Conservation (phyloP, 2,113 vertebrate genomes). For the Trichechus manatus region DNA sequence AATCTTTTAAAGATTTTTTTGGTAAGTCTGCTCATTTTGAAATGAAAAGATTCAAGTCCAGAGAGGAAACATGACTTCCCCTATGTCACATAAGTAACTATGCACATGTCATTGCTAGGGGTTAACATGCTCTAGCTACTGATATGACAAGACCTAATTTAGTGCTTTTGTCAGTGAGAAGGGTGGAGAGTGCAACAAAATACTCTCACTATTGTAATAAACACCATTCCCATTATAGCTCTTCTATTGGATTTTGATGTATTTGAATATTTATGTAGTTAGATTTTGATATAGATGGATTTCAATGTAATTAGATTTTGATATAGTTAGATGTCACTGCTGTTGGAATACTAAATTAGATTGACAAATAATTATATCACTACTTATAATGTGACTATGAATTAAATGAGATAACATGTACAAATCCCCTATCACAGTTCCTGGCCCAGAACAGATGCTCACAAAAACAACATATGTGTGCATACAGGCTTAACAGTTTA, state of each 20-base stretch:
- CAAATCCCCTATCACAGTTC: background rate
- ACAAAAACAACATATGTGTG: background rate
- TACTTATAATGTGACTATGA: background rate
- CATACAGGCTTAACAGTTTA: background rate
- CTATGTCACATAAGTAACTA: background rate
- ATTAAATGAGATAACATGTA: constrained; percentile 14
- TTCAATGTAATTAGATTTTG: background rate
- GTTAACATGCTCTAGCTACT: background rate
- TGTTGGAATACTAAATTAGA: constrained; percentile 18
- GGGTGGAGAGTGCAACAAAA: background rate
- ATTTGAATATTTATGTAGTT: background rate
- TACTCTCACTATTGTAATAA: background rate
- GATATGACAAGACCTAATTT: background rate
- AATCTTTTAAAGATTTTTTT: background rate
- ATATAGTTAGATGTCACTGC: background rate
- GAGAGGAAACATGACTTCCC: background rate
- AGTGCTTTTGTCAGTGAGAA: constrained; percentile 25
- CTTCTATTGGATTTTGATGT: background rate
- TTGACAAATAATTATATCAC: constrained; percentile 14
- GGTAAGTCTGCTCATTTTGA: background rate
- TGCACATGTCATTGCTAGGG: background rate
- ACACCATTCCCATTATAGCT: background rate
- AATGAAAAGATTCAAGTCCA: background rate
- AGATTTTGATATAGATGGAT: background rate
- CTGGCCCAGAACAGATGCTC: background rate